Percentiles rank a stretch among this genome's conserved stretches.
phyloP scores from a whole-genome alignment of 2,113 vertebrate genomes.

The Zeus faber region DNA sequence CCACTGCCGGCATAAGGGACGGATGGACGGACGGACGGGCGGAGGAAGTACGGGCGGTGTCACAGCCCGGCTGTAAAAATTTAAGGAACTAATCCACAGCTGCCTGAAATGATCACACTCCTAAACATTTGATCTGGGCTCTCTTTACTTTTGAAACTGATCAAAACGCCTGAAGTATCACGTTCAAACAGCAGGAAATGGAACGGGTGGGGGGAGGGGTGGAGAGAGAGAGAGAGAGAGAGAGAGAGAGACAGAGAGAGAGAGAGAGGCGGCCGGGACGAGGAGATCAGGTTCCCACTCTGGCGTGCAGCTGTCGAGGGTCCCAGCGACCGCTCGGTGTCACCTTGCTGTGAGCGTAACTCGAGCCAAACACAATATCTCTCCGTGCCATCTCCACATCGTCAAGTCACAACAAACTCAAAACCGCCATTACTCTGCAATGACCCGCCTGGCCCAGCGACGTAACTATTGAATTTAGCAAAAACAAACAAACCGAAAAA shows the following conservation, averaged over 20 bases:
- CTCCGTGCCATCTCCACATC: background rate
- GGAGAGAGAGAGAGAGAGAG: background rate
- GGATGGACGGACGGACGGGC: slow-evolving; percentile 33
- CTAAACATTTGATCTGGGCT: slow-evolving; percentile 52
- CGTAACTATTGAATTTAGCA: background rate
- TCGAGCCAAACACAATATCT: background rate
- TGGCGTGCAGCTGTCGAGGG: background rate
- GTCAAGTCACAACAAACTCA: background rate
- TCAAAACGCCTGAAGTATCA: slow-evolving; percentile 54
- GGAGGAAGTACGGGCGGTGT: slow-evolving; percentile 41
- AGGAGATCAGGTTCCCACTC: background rate
- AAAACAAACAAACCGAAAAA: background rate
- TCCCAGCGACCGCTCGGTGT: background rate
- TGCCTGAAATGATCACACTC: slow-evolving; percentile 45
- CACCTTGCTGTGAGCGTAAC: background rate
- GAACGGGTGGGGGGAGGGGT: slow-evolving; percentile 24
- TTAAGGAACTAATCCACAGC: slow-evolving; percentile 46
- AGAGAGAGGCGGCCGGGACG: background rate
- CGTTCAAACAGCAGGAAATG: slow-evolving; percentile 62
- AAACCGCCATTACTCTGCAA: background rate
- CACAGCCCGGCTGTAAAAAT: background rate
- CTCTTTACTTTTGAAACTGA: slow-evolving; percentile 50
- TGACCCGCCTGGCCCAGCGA: background rate
- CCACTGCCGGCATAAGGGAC: slow-evolving; percentile 24
- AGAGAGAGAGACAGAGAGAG: background rate